Evolutionary conservation across 1,140 invertebrate genomes (phyloP).

Genomic region (Drosophila orena): DNA sequence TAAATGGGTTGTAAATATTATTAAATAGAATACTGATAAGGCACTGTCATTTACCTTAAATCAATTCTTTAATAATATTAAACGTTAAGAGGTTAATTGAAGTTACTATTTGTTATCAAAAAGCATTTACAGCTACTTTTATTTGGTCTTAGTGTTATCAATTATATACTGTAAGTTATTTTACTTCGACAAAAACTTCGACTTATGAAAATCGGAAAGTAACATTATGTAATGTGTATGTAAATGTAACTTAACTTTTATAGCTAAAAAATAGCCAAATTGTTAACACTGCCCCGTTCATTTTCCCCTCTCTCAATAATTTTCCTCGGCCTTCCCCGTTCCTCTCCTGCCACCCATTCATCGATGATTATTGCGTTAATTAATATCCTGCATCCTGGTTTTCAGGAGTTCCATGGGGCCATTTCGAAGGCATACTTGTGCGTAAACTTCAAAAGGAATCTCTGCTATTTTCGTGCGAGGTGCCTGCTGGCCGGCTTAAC

Average conservation of each 20-base stretch:
- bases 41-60: too few species aligned
- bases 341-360: slow-evolving; percentile 53
- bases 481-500: slow-evolving; percentile 34
- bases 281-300: background rate
- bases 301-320: slow-evolving; percentile 11
- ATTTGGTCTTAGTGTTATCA: too few species aligned
- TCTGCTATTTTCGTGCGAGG: slow-evolving; percentile 75
- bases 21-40: background rate
- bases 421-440: slow-evolving; percentile 71
- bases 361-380: slow-evolving; percentile 84
- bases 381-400: slow-evolving; percentile 70
- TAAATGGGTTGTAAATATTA: too few species aligned
- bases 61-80: too few species aligned
- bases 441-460: slow-evolving; percentile 84
- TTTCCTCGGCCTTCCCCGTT: slow-evolving; percentile 14
- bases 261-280: slow-evolving; percentile 1
- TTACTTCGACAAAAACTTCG: too few species aligned
- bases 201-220: too few species aligned
- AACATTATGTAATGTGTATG: too few species aligned
- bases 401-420: slow-evolving; percentile 43
- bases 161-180: too few species aligned
- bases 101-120: too few species aligned
- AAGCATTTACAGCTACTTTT: too few species aligned
- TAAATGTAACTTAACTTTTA: background rate
- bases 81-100: too few species aligned